These are phyloP conservation scores for Oenanthe melanoleuca DNA, from an alignment of 2,113 vertebrate species.

Conservation along the genomic window DNA sequence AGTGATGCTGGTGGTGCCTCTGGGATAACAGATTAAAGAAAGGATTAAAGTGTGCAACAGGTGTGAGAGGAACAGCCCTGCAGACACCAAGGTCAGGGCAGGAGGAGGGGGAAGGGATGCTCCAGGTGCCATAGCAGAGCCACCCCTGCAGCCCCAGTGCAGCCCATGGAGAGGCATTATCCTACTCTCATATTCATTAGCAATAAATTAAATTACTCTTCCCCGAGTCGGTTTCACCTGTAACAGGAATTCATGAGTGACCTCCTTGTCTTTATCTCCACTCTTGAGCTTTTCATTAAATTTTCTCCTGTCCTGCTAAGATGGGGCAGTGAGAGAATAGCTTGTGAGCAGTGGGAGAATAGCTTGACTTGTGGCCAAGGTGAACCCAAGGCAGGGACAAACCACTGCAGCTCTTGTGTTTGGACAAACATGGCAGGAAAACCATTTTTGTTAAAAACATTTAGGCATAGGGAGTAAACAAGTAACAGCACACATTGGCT, in stretches of 20 bases:
- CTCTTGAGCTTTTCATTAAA: neutral
- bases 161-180: neutral
- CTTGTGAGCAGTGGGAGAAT: too few relatives aligned
- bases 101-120: neutral
- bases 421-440: neutral
- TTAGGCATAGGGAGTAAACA: neutral
- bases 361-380: neutral
- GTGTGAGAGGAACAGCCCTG: neutral
- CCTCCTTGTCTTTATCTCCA: neutral
- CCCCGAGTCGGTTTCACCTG: neutral
- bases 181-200: neutral
- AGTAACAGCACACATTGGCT: neutral
- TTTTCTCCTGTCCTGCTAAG: neutral
- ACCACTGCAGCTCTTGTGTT: neutral
- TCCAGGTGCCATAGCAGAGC: neutral
- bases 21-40: neutral
- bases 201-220: neutral
- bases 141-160: neutral
- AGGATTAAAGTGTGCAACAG: rapidly evolving
- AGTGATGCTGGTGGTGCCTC: neutral
- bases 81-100: neutral
- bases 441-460: neutral
- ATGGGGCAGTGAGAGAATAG: neutral
- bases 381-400: neutral
- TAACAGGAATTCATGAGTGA: neutral